Percentiles rank a stretch among this genome's conserved stretches.
Evolutionary conservation across 2,797 vertebrate species (phyloP).

Genomic region (Gymnothorax reevesii): DNA sequence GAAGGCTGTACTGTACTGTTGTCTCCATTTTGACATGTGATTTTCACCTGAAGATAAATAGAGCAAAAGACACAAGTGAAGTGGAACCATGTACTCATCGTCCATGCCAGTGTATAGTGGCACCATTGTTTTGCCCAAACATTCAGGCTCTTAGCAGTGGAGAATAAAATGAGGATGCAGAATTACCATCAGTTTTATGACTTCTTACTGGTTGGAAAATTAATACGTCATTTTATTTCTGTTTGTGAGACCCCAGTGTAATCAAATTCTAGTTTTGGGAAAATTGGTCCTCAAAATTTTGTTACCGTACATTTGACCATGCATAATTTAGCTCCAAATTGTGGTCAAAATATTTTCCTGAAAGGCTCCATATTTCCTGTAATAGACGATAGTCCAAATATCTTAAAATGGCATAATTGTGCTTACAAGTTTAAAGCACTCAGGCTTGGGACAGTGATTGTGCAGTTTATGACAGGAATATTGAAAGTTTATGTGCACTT

Average conservation of each 20-base stretch:
- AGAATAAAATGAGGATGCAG: background rate
- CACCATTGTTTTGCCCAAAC: background rate
- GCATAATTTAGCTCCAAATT: background rate
- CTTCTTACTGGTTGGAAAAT: background rate
- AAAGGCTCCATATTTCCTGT: background rate
- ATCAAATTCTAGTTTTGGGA: background rate
- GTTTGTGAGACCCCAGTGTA: background rate
- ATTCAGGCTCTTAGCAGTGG: background rate
- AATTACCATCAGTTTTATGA: background rate
- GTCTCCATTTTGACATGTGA: background rate
- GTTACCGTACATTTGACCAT: background rate
- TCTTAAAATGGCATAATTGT: background rate
- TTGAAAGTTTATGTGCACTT: constrained; percentile 39
- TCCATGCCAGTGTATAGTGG: background rate
- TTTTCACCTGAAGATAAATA: background rate
- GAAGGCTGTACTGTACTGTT: background rate
- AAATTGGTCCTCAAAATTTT: background rate
- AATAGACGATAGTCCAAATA: background rate
- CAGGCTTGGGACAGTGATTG: background rate
- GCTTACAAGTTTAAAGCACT: background rate
- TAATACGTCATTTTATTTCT: background rate
- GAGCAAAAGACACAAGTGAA: background rate
- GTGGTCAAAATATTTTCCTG: background rate
- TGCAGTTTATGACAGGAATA: constrained; percentile 27
- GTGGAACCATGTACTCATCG: no score